Percentiles rank a stretch among this genome's conserved stretches.
Conservation (phyloP, 2,797 vertebrate genomes). For the Chanos chanos region DNA sequence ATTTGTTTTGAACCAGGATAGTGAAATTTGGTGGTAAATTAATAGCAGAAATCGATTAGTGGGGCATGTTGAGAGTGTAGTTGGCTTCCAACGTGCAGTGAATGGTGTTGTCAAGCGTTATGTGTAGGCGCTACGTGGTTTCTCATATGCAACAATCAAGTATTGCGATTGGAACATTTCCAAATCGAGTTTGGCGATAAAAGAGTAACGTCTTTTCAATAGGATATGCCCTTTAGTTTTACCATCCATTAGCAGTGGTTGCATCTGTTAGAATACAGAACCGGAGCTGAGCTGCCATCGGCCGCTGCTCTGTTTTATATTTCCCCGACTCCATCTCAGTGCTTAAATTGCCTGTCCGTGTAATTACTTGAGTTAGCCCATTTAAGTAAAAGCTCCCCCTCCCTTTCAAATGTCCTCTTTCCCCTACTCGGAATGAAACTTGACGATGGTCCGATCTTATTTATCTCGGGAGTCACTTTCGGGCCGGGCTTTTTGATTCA, state of each 20-base stretch:
- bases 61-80: no score
- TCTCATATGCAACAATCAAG: no score
- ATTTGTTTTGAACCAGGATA: no score
- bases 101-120: no score
- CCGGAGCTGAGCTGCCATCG: constrained; percentile 73
- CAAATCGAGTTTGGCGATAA: no score
- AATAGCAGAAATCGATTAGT: no score
- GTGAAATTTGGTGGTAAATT: no score
- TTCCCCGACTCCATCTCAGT: constrained; percentile 82
- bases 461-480: constrained; percentile 92
- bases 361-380: constrained; percentile 95
- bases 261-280: constrained; percentile 15
- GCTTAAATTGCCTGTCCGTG: constrained; percentile 88
- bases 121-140: no score
- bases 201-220: constrained; percentile 13
- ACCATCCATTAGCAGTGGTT: no score
- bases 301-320: constrained; percentile 79
- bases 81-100: no score
- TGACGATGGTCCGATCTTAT: constrained; percentile 90
- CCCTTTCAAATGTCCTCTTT: constrained; percentile 51
- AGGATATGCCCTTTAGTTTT: constrained; percentile 4
- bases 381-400: constrained; percentile 89
- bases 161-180: no score
- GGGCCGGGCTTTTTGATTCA: constrained; percentile 88
- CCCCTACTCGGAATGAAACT: constrained; percentile 86